Evolutionary conservation across 2,888 invertebrate species (phyloP), one percentile per base, ranked within the genome.

Genomic region (Nebria brevicollis): DNA sequence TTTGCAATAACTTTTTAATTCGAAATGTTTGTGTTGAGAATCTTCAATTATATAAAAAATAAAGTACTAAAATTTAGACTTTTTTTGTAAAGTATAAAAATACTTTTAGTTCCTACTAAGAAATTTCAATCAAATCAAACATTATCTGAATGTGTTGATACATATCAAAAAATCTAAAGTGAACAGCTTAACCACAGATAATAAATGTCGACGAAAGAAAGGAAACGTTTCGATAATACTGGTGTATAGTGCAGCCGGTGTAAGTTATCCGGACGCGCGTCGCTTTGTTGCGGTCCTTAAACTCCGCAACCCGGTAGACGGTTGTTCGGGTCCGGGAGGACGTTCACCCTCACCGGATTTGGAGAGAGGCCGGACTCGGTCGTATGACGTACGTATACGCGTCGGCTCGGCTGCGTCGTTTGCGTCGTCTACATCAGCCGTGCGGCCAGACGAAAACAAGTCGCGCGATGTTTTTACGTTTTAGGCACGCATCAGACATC

Each of bases 281-380:
- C 84, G 84, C 84, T 83, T 83, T 83, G 84, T 81, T 82, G 84
- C 85, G 85, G 86, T 85, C 85, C 85, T 86, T 86, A 86, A 85
- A 85, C 85, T 84, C 86, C 86, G 84, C 83, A 84, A 85, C 85
- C 84, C 84, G 85, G 84, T 84, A 84, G 85, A 84, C 85, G 54
- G 54, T 54, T 54, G 54, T 54, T 54, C 82, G 74, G 79, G 81
- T 83, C 75, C 80, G 78, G 70, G 79, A 84, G 84, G 84, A 83
- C 85, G 83, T 85, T 85, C 83, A 85, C 85, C 84, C 84, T 77
- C 80, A 34, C 77, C 65, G 64, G 54, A 75, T 25, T 75, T n/a
- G 73, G 68, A 68, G 10, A 41, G 75, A 75, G 75, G 54, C 75
- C 65, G 65, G 75, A 75, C 54, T 43, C 75, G 65, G 75, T 64